Percentiles rank a stretch among this genome's conserved stretches.
Conservation (phyloP, 2,888 invertebrate species). For the Eupsilia transversa region DNA sequence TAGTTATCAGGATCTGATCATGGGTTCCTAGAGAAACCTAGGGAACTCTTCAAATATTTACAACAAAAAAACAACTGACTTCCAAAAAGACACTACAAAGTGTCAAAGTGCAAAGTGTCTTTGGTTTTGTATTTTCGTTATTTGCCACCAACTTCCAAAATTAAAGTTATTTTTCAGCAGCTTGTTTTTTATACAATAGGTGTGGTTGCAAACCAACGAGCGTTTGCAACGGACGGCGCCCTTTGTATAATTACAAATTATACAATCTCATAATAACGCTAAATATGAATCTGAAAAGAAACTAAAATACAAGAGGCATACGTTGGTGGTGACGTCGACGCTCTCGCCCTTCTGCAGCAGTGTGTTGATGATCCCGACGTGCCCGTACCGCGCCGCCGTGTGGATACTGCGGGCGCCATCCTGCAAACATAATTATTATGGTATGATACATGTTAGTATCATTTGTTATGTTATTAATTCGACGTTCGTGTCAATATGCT, state of each 20-base stretch:
- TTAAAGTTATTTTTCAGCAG: too few species aligned
- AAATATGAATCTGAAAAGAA: not conserved
- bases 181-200: too few species aligned
- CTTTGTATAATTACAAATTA: not conserved
- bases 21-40: too few species aligned
- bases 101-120: too few species aligned
- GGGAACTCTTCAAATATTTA: too few species aligned
- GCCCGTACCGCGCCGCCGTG: constrained; percentile 99
- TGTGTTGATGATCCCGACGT: constrained; percentile 99
- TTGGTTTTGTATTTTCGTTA: too few species aligned
- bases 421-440: constrained; percentile 88
- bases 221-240: not conserved
- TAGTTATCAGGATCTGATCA: too few species aligned
- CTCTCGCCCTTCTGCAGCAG: constrained; percentile 98
- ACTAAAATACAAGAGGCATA: constrained; percentile 84
- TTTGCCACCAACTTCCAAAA: too few species aligned
- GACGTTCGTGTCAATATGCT: not conserved
- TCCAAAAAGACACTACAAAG: too few species aligned
- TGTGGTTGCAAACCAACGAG: not conserved
- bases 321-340: constrained; percentile 98
- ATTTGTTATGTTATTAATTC: not conserved
- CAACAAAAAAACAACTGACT: too few species aligned
- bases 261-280: not conserved
- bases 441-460: not conserved
- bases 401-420: constrained; percentile 99